Evolutionary conservation across 1,140 invertebrate genomes (phyloP).

Genomic region (Aplysia californica): DNA sequence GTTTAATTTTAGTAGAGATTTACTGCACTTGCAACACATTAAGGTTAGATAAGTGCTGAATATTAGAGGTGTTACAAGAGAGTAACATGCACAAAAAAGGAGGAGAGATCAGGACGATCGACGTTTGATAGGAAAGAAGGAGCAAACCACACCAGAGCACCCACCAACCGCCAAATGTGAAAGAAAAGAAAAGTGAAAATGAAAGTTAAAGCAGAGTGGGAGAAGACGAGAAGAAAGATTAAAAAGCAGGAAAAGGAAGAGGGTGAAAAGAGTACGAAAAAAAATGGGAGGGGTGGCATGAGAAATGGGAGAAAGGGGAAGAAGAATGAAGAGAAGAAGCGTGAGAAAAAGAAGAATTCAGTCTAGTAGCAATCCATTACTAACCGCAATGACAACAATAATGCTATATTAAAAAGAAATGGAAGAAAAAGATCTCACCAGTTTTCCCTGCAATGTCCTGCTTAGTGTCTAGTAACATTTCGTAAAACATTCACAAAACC

Average conservation of each 20-base stretch:
- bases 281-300: not conserved
- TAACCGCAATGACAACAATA: too few relatives aligned
- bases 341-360: not conserved
- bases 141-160: too few relatives aligned
- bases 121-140: not conserved
- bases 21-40: not conserved
- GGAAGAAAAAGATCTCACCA: too few relatives aligned
- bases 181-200: too few relatives aligned
- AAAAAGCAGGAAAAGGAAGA: not conserved
- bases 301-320: not conserved
- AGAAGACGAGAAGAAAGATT: not conserved
- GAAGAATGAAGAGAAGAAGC: not conserved
- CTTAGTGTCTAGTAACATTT: too few relatives aligned
- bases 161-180: too few relatives aligned
- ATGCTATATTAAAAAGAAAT: too few relatives aligned
- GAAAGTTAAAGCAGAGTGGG: not conserved
- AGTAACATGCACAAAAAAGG: not conserved
- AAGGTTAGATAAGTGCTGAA: not conserved
- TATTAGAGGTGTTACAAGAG: not conserved
- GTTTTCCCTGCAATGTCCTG: too few relatives aligned
- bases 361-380: not conserved
- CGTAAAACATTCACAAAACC: too few relatives aligned
- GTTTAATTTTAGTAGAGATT: not conserved
- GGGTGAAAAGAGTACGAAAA: not conserved
- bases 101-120: not conserved